These are phyloP conservation scores for Phyllotreta striolata DNA, from an alignment of 2,888 invertebrate genomes.

Conservation along the genomic window DNA sequence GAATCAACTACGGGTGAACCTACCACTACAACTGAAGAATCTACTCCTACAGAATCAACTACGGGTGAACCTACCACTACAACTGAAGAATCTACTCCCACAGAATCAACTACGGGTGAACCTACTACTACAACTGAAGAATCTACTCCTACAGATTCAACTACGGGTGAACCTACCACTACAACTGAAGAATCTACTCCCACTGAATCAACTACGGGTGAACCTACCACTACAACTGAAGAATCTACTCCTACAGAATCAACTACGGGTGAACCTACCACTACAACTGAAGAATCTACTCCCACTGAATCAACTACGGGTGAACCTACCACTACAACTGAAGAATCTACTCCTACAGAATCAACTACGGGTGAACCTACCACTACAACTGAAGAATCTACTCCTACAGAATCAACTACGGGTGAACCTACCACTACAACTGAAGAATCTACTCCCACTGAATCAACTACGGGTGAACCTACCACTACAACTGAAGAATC, in stretches of 20 bases:
- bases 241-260: constrained; percentile 1
- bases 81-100: background rate
- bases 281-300: background rate
- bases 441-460: background rate
- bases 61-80: too few species aligned
- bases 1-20: background rate
- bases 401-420: background rate
- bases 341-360: background rate
- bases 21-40: background rate
- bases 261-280: too few species aligned
- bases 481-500: background rate
- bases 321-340: too few species aligned
- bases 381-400: background rate
- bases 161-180: too few species aligned
- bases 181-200: background rate
- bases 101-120: background rate
- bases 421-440: too few species aligned
- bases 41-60: background rate
- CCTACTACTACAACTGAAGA: background rate
- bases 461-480: too few species aligned
- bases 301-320: background rate
- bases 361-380: too few species aligned
- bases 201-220: background rate
- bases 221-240: too few species aligned
- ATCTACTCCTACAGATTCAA: background rate